Evolutionary conservation across 2,888 invertebrate species (phyloP).

Genomic region (Apantesis nais): DNA sequence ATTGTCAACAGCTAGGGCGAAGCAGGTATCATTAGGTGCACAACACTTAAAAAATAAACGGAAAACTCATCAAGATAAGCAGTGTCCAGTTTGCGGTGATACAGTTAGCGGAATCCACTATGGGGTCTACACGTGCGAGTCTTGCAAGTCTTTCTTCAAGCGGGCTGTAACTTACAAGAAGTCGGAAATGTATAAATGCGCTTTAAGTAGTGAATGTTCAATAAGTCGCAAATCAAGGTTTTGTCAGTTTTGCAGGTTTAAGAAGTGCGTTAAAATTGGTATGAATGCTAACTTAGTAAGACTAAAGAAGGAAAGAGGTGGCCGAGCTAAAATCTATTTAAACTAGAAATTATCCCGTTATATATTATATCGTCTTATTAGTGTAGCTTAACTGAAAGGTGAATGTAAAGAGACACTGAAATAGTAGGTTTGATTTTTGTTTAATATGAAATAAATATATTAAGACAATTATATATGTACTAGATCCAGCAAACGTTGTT

Average conservation of each 20-base stretch:
- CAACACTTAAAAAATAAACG: not conserved
- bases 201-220: slow-evolving; percentile 23
- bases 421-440: too few relatives aligned
- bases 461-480: too few relatives aligned
- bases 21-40: not conserved
- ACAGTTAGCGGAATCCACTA: slow-evolving; percentile 58
- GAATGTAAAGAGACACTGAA: too few relatives aligned
- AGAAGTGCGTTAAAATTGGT: slow-evolving; percentile 56
- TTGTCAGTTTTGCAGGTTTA: slow-evolving; percentile 58
- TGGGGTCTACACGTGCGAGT: slow-evolving; percentile 60
- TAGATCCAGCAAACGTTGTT: too few relatives aligned
- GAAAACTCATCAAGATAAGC: not conserved
- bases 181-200: slow-evolving; percentile 34
- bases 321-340: slow-evolving; percentile 18
- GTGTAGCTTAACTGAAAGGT: not conserved
- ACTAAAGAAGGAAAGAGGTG: slow-evolving; percentile 30
- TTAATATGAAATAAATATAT: too few relatives aligned
- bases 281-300: slow-evolving; percentile 54
- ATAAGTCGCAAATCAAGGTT: slow-evolving; percentile 32
- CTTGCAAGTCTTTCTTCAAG: slow-evolving; percentile 66
- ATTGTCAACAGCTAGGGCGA: slow-evolving; percentile 6
- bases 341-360: not conserved
- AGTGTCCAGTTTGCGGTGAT: slow-evolving; percentile 62
- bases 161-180: slow-evolving; percentile 43
- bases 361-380: not conserved